Evolutionary conservation across 2,888 invertebrate genomes (phyloP), one percentile per base, ranked within the genome.

Genomic region (Belgica antarctica): DNA sequence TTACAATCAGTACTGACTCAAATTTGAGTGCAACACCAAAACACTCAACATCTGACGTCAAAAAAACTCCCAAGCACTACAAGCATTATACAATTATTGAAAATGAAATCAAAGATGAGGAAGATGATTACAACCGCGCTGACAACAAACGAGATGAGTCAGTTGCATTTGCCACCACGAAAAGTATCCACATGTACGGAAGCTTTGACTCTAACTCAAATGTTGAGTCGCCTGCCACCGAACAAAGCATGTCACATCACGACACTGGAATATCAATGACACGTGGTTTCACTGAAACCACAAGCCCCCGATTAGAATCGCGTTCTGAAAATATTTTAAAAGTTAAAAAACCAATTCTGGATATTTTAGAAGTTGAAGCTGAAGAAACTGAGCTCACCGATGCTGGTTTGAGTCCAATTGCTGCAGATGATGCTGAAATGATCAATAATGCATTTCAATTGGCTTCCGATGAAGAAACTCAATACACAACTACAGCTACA

Each of bases 261-360:
- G 83, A 84, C 74, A 84, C 83, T 7, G 83, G 84, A 4, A 84
- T 83, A 71, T 83, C 83, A 52, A 73, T 83, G 65, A 83, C 83
- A 0, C 75, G 82, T 72, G 82, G 82, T 15, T 81, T 82, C 25
- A 79, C 78, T 19, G 81, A 82, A 22, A 81, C 81, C 65, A 81
- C 81, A 1, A 82, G 81, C 73, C 78, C 81, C 8, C 80, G 80
- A 10, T 74, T 78, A 74, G 80, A 80, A 0, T 79, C 80, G 2
- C 70, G 57, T 19, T 73, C 73, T 7, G 73, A 73, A 52, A 73
- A 72, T 62, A 61, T 72, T 46, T 73, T 73, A 70, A 75, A 74
- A 66, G 73, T 68, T 24, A 71, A 72, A 34, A 72, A 73, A 41
- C 57, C 72, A 17, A 80, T 83, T 1, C 83, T 83, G 72, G 81